These are phyloP conservation scores for Bugulina stolonifera DNA, from an alignment of 2,888 invertebrate species.

Conservation along the genomic window DNA sequence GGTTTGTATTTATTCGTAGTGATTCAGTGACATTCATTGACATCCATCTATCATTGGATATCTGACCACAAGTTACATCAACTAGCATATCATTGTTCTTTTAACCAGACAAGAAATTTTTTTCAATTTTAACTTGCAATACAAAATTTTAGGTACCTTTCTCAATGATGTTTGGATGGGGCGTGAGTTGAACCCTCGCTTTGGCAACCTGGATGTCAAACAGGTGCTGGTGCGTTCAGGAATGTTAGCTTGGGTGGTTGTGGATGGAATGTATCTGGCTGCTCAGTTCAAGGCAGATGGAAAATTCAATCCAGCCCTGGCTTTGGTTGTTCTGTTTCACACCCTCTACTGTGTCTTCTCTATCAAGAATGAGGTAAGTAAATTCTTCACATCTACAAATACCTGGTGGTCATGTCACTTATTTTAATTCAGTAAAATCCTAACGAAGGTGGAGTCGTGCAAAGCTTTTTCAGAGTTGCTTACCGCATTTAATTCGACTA, in stretches of 20 bases:
- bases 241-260: slow-evolving; percentile 52
- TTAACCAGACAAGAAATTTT: no score
- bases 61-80: no score
- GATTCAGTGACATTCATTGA: no score
- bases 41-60: no score
- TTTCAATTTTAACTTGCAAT: no score
- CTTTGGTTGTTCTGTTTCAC: slow-evolving; percentile 56
- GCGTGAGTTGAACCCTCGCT: slow-evolving; percentile 65
- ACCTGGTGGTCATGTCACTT: background rate
- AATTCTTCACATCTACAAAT: slow-evolving; percentile 33
- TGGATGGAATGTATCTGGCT: slow-evolving; percentile 44
- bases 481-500: no score
- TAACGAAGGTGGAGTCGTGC: no score
- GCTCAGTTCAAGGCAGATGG: slow-evolving; percentile 35
- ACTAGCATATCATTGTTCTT: no score
- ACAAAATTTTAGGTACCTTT: slow-evolving; percentile 57
- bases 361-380: slow-evolving; percentile 60
- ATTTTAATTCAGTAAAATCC: no score
- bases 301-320: slow-evolving; percentile 33
- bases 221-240: slow-evolving; percentile 60
- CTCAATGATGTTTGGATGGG: slow-evolving; percentile 71
- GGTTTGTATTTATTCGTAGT: no score
- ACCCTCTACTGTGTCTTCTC: slow-evolving; percentile 61
- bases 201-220: slow-evolving; percentile 65
- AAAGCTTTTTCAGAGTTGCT: no score